Conservation (phyloP, 2,113 vertebrate genomes). For the Aix galericulata region DNA sequence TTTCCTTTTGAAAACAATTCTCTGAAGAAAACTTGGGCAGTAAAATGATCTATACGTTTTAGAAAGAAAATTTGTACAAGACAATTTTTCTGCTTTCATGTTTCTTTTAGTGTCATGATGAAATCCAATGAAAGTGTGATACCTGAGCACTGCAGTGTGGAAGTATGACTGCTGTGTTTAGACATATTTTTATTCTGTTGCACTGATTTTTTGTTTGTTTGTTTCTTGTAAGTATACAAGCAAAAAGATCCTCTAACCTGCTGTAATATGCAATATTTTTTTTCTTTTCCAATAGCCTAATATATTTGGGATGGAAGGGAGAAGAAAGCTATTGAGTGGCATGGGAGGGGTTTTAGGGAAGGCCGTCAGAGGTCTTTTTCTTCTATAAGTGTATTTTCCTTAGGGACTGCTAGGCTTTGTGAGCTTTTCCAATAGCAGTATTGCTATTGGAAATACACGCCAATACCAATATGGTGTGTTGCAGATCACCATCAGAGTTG, state of each 20-base stretch:
- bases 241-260: background rate
- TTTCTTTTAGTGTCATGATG: background rate
- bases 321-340: background rate
- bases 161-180: background rate
- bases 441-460: background rate
- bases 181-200: background rate
- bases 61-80: background rate
- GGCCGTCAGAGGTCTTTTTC: background rate
- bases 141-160: background rate
- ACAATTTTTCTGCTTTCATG: background rate
- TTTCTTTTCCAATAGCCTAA: background rate
- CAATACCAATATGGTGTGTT: background rate
- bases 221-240: background rate
- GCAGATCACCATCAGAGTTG: background rate
- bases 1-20: background rate
- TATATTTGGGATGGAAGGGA: background rate
- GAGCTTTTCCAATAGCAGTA: background rate
- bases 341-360: background rate
- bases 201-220: background rate
- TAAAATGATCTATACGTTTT: background rate
- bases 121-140: background rate
- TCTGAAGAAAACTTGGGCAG: background rate
- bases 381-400: background rate
- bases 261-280: no score
- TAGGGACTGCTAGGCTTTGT: background rate